A percentile compares a stretch with the other conserved stretches of the same genome.
phyloP scores from a whole-genome alignment of 2,888 invertebrate species.

The Monoplex corrugatus region DNA sequence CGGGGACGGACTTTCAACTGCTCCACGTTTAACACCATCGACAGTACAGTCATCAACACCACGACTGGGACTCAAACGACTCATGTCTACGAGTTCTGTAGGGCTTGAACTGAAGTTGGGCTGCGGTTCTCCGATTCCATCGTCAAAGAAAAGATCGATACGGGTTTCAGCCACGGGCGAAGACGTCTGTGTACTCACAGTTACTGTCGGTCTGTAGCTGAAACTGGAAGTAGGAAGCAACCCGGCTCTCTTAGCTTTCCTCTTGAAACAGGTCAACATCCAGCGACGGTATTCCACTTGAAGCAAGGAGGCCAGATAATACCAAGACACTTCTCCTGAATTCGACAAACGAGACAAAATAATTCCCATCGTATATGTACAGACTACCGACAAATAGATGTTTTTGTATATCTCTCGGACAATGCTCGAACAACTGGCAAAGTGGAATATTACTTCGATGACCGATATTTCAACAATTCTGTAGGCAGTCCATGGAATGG shows the following conservation, averaged over 20 bases:
- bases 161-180: background rate
- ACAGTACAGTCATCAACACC: background rate
- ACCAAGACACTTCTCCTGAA: background rate
- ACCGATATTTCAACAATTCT: too few species aligned
- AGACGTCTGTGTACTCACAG: background rate
- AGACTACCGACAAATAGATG: too few species aligned
- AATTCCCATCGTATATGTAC: slow-evolving; percentile 4
- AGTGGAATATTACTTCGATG: too few species aligned
- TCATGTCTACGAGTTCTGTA: background rate
- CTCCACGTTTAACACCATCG: background rate
- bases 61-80: background rate
- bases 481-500: too few species aligned
- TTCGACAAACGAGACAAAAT: background rate
- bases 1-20: background rate
- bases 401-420: too few species aligned
- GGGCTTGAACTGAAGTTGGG: background rate
- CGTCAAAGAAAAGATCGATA: background rate
- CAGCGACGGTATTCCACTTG: slow-evolving; percentile 19
- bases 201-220: background rate
- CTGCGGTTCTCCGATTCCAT: background rate
- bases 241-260: background rate
- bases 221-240: background rate
- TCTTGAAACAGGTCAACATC: background rate
- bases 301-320: slow-evolving; percentile 14
- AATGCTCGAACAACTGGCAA: too few species aligned